A percentile compares a stretch with the other conserved stretches of the same genome.
Evolutionary conservation across 2,113 vertebrate genomes (phyloP).

Genomic region (Meleagris gallopavo): DNA sequence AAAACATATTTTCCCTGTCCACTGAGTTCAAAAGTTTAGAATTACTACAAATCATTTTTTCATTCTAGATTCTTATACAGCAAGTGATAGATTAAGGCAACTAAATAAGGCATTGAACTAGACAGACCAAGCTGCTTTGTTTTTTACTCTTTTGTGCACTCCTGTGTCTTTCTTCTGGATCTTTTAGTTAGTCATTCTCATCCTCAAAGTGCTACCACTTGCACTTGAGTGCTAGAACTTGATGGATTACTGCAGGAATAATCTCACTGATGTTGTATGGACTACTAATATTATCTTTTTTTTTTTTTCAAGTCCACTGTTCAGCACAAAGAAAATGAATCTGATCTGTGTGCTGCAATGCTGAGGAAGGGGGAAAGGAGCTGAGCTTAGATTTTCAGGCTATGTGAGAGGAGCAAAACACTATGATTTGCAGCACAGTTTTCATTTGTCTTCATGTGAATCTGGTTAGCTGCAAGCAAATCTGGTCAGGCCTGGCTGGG

Average conservation of each 20-base stretch:
- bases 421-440: not conserved
- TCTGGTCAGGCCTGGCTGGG: not conserved
- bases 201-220: constrained; percentile 39
- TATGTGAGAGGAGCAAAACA: not conserved
- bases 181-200: constrained; percentile 34
- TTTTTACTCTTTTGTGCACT: not conserved
- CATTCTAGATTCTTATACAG: not conserved
- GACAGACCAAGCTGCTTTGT: not conserved
- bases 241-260: constrained; percentile 52
- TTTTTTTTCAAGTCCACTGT: constrained; percentile 34
- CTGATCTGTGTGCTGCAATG: constrained; percentile 14
- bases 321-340: constrained; percentile 50
- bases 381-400: not conserved
- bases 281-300: constrained; percentile 54
- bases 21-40: not conserved
- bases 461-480: not conserved
- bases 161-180: not conserved
- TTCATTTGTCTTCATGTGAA: not conserved
- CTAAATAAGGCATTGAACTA: not conserved
- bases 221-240: no score
- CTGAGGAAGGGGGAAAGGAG: not conserved
- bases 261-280: constrained; percentile 16
- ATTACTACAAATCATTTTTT: not conserved
- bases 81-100: not conserved
- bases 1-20: not conserved